phyloP scores from a whole-genome alignment of 2,113 vertebrate genomes.

The Colistium nudipinnis region DNA sequence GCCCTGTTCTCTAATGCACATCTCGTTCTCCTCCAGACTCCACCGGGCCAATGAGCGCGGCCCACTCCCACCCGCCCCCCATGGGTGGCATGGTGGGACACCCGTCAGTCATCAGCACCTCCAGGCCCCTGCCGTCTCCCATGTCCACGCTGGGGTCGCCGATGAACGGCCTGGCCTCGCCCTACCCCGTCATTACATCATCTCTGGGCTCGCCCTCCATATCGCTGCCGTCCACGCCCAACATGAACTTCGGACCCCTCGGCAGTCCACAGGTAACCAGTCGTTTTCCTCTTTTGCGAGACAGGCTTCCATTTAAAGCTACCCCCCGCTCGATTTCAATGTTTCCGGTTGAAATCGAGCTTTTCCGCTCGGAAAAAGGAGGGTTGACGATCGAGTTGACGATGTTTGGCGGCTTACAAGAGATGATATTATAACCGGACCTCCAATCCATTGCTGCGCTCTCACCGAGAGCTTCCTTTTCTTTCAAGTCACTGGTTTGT shows the following conservation, averaged over 20 bases:
- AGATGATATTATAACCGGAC: background rate
- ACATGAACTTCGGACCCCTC: conserved; percentile 78
- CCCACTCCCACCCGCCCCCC: conserved; percentile 66
- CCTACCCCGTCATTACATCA: conserved; percentile 84
- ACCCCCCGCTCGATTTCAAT: too few relatives aligned
- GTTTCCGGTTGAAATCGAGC: too few relatives aligned
- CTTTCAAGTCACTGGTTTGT: conserved; percentile 17
- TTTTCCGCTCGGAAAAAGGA: too few relatives aligned
- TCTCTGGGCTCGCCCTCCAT: conserved; percentile 78
- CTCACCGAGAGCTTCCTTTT: conserved; percentile 4
- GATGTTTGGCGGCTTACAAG: background rate
- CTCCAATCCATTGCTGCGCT: background rate
- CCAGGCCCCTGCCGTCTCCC: conserved; percentile 74
- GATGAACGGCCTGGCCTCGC: conserved; percentile 81
- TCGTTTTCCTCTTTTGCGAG: background rate
- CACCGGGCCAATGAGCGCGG: conserved; percentile 75
- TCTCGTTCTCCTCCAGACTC: conserved; percentile 69
- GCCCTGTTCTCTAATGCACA: background rate
- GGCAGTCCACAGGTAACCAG: conserved; percentile 80
- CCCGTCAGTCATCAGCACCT: conserved; percentile 82
- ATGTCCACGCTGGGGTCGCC: conserved; percentile 77
- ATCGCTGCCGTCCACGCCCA: conserved; percentile 78
- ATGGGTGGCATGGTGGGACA: conserved; percentile 82
- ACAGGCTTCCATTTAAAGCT: too few relatives aligned
- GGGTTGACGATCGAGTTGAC: background rate